Evolutionary conservation across 1,140 invertebrate genomes (phyloP).

Genomic region (Tyrophagus putrescentiae): DNA sequence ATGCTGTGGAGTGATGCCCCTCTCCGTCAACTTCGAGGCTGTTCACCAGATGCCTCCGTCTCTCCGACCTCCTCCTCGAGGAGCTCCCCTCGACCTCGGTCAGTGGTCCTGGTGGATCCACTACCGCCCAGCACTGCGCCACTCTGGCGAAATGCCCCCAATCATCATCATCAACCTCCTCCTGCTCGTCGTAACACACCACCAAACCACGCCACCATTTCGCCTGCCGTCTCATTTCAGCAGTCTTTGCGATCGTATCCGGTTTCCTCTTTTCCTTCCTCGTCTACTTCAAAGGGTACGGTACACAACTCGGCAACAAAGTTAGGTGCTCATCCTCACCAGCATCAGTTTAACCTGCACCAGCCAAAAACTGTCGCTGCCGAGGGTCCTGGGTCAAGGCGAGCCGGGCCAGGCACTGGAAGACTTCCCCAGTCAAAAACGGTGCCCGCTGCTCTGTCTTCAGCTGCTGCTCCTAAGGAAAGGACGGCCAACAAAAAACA

Average conservation of each 20-base stretch:
- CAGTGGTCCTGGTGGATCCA: no score
- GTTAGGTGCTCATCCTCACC: not conserved
- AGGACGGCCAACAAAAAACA: not conserved
- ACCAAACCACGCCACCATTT: not conserved
- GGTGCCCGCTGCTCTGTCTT: not conserved
- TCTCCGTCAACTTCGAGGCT: no score
- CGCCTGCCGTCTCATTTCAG: not conserved
- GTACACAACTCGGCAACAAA: not conserved
- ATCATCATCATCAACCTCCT: not conserved
- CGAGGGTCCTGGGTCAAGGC: not conserved
- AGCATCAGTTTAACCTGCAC: not conserved
- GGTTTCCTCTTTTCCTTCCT: no score
- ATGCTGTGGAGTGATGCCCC: no score
- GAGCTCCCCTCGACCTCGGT: no score
- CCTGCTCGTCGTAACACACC: not conserved
- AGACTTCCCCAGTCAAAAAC: not conserved
- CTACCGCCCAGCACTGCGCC: not conserved
- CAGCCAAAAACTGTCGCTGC: not conserved
- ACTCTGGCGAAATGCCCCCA: constrained; percentile 14
- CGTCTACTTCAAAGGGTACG: not conserved
- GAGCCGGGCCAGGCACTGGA: not conserved
- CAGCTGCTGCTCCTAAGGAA: not conserved
- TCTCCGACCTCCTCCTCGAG: no score
- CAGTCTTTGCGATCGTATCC: constrained; percentile 11
- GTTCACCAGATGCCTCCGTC: no score